Conservation (phyloP, 1,140 invertebrate genomes). For the Neodiprion fabricii region DNA sequence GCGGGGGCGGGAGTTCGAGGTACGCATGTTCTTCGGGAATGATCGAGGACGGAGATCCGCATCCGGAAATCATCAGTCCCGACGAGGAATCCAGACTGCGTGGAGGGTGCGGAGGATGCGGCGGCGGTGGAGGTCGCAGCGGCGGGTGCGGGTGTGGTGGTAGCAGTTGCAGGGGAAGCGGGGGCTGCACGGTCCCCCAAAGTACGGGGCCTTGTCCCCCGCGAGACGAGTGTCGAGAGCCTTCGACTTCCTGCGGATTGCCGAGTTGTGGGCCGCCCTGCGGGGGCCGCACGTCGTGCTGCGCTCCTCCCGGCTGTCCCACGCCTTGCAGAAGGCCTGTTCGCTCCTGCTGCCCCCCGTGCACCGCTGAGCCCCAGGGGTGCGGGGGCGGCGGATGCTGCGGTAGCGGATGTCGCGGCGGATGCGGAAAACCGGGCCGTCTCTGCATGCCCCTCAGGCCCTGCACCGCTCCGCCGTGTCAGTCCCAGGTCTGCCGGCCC, state of each 20-base stretch:
- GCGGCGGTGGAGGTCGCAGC: constrained; percentile 27
- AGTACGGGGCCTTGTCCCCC: background rate
- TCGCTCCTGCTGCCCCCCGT: constrained; percentile 33
- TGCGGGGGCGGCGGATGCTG: constrained; percentile 46
- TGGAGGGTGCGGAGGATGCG: constrained; percentile 35
- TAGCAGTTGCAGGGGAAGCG: constrained; percentile 12
- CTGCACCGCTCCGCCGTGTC: constrained; percentile 31
- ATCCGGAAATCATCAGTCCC: background rate
- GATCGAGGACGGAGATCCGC: background rate
- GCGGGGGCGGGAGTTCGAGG: background rate
- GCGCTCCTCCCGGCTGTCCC: constrained; percentile 26
- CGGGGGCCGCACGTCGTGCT: constrained; percentile 27
- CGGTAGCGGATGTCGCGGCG: constrained; percentile 42
- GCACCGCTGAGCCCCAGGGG: constrained; percentile 26
- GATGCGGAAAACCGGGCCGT: constrained; percentile 44
- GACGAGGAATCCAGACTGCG: constrained; percentile 35
- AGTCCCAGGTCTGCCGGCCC: constrained; percentile 25
- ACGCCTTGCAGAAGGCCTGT: constrained; percentile 32
- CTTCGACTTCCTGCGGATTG: background rate
- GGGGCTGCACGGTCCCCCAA: background rate
- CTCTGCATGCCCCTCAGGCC: constrained; percentile 36
- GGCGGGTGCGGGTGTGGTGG: constrained; percentile 12
- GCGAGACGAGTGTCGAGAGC: no score
- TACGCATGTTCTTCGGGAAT: background rate
- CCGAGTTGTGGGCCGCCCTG: constrained; percentile 25